These are phyloP conservation scores for Ictidomys tridecemlineatus DNA, from an alignment of 2,113 vertebrate genomes.

Conservation along the genomic window DNA sequence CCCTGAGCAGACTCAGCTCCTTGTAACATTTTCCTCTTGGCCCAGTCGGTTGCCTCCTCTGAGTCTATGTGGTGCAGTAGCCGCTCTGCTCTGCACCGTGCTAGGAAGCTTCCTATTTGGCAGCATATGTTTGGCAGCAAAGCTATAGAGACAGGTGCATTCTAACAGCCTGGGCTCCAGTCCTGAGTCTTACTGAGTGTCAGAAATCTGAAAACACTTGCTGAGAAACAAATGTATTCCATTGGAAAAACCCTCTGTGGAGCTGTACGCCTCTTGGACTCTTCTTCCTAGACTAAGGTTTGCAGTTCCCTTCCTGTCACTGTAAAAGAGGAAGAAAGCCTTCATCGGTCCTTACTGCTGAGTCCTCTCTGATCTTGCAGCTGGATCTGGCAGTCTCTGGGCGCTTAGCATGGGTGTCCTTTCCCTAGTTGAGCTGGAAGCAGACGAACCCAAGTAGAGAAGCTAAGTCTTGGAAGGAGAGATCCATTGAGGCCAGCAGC, in stretches of 20 bases:
- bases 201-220: slow-evolving; percentile 65
- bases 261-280: slow-evolving; percentile 57
- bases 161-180: slow-evolving; percentile 65
- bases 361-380: slow-evolving; percentile 44
- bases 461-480: slow-evolving; percentile 64
- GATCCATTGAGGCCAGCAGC: slow-evolving; percentile 23
- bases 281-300: slow-evolving; percentile 53
- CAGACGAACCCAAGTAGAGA: slow-evolving; percentile 46
- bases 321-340: slow-evolving; percentile 45
- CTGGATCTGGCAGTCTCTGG: slow-evolving; percentile 55
- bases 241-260: slow-evolving; percentile 72
- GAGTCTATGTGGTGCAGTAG: background rate
- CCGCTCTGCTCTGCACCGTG: background rate
- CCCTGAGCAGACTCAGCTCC: background rate
- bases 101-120: slow-evolving; percentile 75
- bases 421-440: slow-evolving; percentile 42
- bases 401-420: slow-evolving; percentile 60
- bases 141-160: slow-evolving; percentile 74
- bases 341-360: background rate
- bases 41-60: background rate
- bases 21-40: slow-evolving; percentile 18
- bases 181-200: slow-evolving; percentile 58
- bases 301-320: slow-evolving; percentile 15
- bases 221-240: slow-evolving; percentile 73
- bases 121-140: slow-evolving; percentile 73